Evolutionary conservation across 1,140 invertebrate species (phyloP), one percentile per base, ranked within the genome.

Genomic region (Brachionus asplanchnoidis): DNA sequence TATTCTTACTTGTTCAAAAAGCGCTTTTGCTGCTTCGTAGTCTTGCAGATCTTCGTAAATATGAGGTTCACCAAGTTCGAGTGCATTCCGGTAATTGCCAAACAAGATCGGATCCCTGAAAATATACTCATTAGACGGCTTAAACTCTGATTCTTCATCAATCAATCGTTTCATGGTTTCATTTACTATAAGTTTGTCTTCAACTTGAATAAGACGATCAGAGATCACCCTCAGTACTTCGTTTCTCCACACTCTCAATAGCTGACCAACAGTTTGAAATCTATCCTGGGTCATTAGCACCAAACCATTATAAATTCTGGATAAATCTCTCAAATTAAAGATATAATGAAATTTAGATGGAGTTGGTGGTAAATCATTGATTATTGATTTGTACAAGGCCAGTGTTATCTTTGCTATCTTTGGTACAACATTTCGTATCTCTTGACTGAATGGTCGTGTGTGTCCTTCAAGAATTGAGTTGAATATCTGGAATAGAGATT

Each of bases 311-410:
- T 92, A 93, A 32, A 96, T 93, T 70, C 94, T 92, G 1, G 94
- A 95, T 68, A 97, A 89, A 91, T 97, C 95, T 85, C 95, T 92
- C 89, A 97, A 92, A 88, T 96, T 97, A 89, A 96, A 97, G 85
- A 96, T 95, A 89, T 97, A 97, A 89, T 97, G 95, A 90, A 97
- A 97, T 88, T 95, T 96, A 4, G 93, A 93, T 4, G 95, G 95
- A 0, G 95, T 96, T 17, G 95, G 95, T n/a, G 95, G 94, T 75
- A 97, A 88, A 86, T 95, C 93, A 17, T 91, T 90, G 75, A 94
- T 92, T 42, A 94, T 91, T 78, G 92, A 87, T 77, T 94, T 93
- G 87, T 95, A 97, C n/a, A 96, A 89, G 46, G 93, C 91, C 78
- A 96, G 90, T 0, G 94, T 95, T 89, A 95, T 93, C 50, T 92